phyloP scores from a whole-genome alignment of 1,140 invertebrate species.

The Aphelenchoides fujianensis region DNA sequence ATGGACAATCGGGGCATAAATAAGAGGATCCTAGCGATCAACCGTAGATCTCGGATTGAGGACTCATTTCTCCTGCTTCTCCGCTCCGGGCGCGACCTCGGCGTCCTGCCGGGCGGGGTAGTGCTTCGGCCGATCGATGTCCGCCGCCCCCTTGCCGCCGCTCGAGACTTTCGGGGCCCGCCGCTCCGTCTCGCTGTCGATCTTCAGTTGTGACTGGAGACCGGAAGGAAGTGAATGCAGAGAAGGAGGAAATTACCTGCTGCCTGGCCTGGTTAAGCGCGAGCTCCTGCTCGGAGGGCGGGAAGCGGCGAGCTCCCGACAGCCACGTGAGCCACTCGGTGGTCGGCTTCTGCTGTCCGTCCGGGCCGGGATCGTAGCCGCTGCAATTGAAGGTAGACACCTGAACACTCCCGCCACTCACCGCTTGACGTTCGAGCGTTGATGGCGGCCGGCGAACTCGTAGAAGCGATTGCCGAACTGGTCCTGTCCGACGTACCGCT shows the following conservation, averaged over 20 bases:
- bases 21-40: too few relatives aligned
- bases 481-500: constrained; percentile 34
- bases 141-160: constrained; percentile 38
- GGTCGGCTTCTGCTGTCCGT: constrained; percentile 27
- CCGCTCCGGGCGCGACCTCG: constrained; percentile 41
- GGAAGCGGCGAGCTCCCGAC: constrained; percentile 47
- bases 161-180: constrained; percentile 40
- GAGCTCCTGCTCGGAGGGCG: constrained; percentile 49
- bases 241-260: constrained; percentile 38
- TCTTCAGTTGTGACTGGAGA: constrained; percentile 40
- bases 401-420: not conserved
- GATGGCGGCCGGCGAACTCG: constrained; percentile 15
- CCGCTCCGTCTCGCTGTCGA: constrained; percentile 44
- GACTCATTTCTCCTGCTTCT: constrained; percentile 22
- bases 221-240: not conserved
- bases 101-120: constrained; percentile 46
- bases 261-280: constrained; percentile 40
- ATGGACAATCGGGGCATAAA: too few relatives aligned
- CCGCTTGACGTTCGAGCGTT: constrained; percentile 32
- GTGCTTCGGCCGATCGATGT: constrained; percentile 36
- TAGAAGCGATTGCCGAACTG: constrained; percentile 31
- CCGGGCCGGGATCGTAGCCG: constrained; percentile 43
- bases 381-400: constrained; percentile 39
- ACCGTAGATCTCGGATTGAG: not conserved
- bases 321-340: constrained; percentile 53